Evolutionary conservation across 2,797 vertebrate genomes (phyloP).

Genomic region (Malacoctenus gilli): DNA sequence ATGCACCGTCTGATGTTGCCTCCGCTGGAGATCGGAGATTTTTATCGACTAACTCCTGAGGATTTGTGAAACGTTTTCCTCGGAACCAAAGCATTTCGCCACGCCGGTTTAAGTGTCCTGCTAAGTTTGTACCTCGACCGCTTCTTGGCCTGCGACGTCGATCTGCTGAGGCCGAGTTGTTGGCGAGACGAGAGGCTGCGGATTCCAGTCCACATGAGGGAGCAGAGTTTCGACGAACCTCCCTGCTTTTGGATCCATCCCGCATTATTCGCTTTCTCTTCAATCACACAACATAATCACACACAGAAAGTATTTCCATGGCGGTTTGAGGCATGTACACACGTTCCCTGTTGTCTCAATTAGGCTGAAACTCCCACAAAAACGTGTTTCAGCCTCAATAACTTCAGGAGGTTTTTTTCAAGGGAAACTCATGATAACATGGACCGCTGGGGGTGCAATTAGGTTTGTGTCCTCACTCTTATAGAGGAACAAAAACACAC

Average conservation of each 20-base stretch:
- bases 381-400: too few relatives aligned
- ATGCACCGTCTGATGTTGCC: background rate
- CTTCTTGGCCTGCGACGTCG: conserved; percentile 23
- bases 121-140: conserved; percentile 12
- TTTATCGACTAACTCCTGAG: conserved; percentile 10
- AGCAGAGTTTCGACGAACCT: conserved; percentile 53
- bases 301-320: background rate
- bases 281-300: conserved; percentile 6
- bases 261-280: conserved; percentile 13
- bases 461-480: too few relatives aligned
- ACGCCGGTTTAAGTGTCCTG: conserved; percentile 6
- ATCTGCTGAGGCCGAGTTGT: conserved; percentile 39
- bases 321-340: too few relatives aligned
- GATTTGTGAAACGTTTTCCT: conserved; percentile 11
- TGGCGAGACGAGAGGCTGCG: conserved; percentile 27
- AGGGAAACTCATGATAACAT: background rate
- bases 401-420: too few relatives aligned
- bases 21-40: background rate
- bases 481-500: too few relatives aligned
- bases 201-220: conserved; percentile 49
- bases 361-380: too few relatives aligned
- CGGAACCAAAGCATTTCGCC: conserved; percentile 7
- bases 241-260: conserved; percentile 41
- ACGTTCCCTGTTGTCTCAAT: too few relatives aligned
- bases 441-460: too few relatives aligned